Conservation (phyloP, 2,888 invertebrate species). For the Cyaniris semiargus region DNA sequence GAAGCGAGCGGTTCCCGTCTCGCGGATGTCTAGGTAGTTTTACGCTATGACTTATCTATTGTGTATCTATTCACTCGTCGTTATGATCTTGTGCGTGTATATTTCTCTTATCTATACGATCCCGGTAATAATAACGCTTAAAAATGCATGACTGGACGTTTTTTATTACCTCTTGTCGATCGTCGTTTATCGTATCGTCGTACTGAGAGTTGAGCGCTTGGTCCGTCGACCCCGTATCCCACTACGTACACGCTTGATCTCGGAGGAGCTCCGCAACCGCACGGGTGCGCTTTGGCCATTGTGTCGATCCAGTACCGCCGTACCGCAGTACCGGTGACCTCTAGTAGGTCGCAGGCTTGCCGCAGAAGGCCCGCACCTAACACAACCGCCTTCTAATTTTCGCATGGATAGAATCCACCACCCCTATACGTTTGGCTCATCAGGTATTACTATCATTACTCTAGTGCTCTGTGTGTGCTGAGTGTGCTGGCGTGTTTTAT, state of each 20-base stretch:
- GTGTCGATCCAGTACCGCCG: slow-evolving; percentile 64
- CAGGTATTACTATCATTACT: slow-evolving; percentile 78
- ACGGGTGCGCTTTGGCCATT: slow-evolving; percentile 78
- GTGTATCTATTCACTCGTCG: slow-evolving; percentile 75
- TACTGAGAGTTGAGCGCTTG: slow-evolving; percentile 77
- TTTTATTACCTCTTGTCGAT: slow-evolving; percentile 81
- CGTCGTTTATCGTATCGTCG: slow-evolving; percentile 75
- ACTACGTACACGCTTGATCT: slow-evolving; percentile 79
- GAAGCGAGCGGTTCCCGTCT: slow-evolving; percentile 72
- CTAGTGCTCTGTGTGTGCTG: slow-evolving; percentile 76
- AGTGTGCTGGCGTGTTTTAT: slow-evolving; percentile 70
- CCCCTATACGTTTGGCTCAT: slow-evolving; percentile 80
- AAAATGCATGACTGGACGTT: slow-evolving; percentile 92
- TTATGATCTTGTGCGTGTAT: slow-evolving; percentile 79
- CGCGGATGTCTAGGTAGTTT: slow-evolving; percentile 76
- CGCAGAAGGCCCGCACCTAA: slow-evolving; percentile 77
- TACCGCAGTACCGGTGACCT: slow-evolving; percentile 45
- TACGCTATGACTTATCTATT: slow-evolving; percentile 76
- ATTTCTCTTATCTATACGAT: slow-evolving; percentile 80
- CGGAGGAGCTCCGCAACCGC: slow-evolving; percentile 73
- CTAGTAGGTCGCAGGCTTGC: slow-evolving; percentile 71
- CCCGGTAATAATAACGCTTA: slow-evolving; percentile 94
- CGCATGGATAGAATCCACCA: slow-evolving; percentile 80
- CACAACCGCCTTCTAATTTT: slow-evolving; percentile 79
- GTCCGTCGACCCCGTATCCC: slow-evolving; percentile 75